Conservation (phyloP, 1,140 invertebrate species). For the Oedothorax gibbosus region DNA sequence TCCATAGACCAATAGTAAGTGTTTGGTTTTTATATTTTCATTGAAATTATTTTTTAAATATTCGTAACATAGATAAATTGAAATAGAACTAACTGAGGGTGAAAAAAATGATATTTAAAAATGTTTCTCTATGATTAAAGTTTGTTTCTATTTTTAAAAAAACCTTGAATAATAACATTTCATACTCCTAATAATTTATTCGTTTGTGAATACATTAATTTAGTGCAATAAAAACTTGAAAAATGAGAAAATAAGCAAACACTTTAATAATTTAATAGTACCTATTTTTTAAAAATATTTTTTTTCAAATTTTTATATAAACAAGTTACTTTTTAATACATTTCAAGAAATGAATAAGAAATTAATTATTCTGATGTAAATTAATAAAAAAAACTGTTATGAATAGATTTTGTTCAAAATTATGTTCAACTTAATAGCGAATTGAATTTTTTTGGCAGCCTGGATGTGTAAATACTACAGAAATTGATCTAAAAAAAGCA, state of each 20-base stretch:
- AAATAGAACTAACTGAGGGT: too few relatives aligned
- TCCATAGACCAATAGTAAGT: slow-evolving; percentile 94
- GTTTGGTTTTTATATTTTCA: not conserved
- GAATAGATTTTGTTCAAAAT: not conserved
- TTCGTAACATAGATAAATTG: too few relatives aligned
- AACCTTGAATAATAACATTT: too few relatives aligned
- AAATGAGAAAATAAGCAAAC: too few relatives aligned
- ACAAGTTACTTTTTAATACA: not conserved
- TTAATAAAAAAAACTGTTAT: not conserved
- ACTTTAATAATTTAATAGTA: not conserved
- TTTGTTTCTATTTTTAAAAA: too few relatives aligned
- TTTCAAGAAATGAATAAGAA: not conserved
- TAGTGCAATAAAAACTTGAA: too few relatives aligned
- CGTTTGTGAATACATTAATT: too few relatives aligned
- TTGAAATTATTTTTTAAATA: not conserved
- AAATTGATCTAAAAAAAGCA: slow-evolving; percentile 97
- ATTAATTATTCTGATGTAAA: not conserved
- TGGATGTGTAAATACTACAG: slow-evolving; percentile 98
- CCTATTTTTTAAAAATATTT: not conserved
- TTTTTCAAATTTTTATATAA: not conserved
- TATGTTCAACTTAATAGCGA: not conserved
- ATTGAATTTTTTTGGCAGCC: slow-evolving; percentile 75
- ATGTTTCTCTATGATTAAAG: too few relatives aligned
- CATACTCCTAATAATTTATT: too few relatives aligned
- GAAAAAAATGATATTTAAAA: too few relatives aligned